A percentile compares a stretch with the other conserved stretches of the same genome.
These are phyloP conservation scores for Gymnocheta viridis DNA, from an alignment of 2,888 invertebrate species.

Conservation along the genomic window DNA sequence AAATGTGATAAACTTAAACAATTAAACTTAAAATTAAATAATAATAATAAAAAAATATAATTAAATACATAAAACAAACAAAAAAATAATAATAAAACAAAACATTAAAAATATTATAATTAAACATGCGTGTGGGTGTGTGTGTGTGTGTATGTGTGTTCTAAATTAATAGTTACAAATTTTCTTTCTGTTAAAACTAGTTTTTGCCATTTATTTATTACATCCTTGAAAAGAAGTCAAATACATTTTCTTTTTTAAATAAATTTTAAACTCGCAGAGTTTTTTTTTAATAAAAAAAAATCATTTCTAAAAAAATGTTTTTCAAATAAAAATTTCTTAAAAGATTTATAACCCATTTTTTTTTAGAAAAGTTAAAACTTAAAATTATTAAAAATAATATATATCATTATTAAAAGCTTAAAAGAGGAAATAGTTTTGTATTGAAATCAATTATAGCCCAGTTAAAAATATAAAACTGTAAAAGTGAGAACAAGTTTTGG, in stretches of 20 bases:
- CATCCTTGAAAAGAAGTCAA: conserved; percentile 63
- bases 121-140: conserved; percentile 11
- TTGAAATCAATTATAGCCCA: conserved; percentile 14
- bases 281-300: conserved; percentile 48
- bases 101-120: conserved; percentile 59
- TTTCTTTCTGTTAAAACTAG: background rate
- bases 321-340: conserved; percentile 27
- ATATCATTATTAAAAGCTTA: conserved; percentile 19
- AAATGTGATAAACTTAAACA: conserved; percentile 55
- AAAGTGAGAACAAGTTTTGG: background rate
- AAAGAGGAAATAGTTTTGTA: conserved; percentile 4
- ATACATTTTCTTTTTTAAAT: conserved; percentile 44
- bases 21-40: conserved; percentile 68
- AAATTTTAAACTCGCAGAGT: conserved; percentile 68
- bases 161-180: conserved; percentile 53
- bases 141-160: conserved; percentile 17
- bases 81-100: conserved; percentile 69
- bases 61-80: conserved; percentile 66
- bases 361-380: conserved; percentile 27
- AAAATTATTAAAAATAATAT: conserved; percentile 21
- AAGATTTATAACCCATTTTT: conserved; percentile 47
- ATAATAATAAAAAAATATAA: conserved; percentile 57
- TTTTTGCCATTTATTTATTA: conserved; percentile 5
- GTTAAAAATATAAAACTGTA: background rate
- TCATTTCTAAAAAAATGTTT: conserved; percentile 39